These are phyloP conservation scores for Leptatherina wallacei DNA, from an alignment of 2,797 vertebrate genomes.

Conservation along the genomic window DNA sequence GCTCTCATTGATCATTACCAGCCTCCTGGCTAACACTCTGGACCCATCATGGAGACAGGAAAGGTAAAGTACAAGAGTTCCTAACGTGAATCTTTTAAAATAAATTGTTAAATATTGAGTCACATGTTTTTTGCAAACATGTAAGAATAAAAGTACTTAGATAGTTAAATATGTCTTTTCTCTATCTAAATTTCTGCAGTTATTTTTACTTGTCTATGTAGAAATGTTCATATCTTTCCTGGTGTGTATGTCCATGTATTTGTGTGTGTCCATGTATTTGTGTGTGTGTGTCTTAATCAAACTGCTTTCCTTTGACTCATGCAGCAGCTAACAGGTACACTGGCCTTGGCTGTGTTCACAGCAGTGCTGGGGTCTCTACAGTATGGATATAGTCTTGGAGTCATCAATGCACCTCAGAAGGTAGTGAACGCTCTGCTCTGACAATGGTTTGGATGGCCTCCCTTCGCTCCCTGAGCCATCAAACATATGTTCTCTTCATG, in stretches of 20 bases:
- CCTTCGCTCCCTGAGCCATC: background rate
- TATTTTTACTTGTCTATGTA: background rate
- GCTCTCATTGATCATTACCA: conserved; percentile 73
- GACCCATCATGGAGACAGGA: conserved; percentile 66
- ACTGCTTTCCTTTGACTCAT: conserved; percentile 14
- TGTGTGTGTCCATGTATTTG: conserved; percentile 3
- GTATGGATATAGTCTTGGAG: conserved; percentile 93
- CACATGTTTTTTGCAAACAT: background rate
- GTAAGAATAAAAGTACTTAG: background rate
- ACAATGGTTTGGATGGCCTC: background rate
- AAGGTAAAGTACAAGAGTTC: conserved; percentile 56
- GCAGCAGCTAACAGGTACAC: conserved; percentile 87
- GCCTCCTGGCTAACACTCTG: conserved; percentile 50
- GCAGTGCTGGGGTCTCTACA: conserved; percentile 92
- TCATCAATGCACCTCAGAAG: conserved; percentile 96
- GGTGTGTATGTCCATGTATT: background rate
- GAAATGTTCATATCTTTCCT: background rate
- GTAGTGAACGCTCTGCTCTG: conserved; percentile 58
- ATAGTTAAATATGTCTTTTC: background rate
- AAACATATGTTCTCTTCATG: background rate
- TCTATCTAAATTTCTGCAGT: background rate
- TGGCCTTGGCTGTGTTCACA: conserved; percentile 89
- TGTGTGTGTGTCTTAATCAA: background rate
- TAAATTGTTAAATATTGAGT: background rate
- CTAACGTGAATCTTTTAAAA: background rate